Percentiles rank a stretch among this genome's conserved stretches.
Evolutionary conservation across 2,797 vertebrate genomes (phyloP).

Genomic region (Ibycter americanus): DNA sequence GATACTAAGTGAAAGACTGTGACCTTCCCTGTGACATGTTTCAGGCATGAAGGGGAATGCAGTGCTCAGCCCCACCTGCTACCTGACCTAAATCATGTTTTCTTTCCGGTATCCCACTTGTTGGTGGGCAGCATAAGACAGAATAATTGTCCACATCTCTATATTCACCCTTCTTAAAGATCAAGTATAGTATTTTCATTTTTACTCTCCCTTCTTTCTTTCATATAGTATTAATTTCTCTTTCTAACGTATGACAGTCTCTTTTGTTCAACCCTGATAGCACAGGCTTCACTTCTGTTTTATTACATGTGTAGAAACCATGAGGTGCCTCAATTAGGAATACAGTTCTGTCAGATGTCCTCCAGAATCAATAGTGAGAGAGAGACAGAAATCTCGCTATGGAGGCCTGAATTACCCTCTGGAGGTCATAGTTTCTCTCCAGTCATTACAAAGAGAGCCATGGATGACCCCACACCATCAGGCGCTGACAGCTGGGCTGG

Average conservation of each 20-base stretch:
- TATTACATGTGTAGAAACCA: background rate
- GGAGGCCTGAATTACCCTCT: background rate
- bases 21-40: background rate
- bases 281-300: background rate
- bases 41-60: background rate
- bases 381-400: background rate
- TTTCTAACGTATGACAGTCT: background rate
- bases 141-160: background rate
- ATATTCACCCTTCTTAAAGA: background rate
- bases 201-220: background rate
- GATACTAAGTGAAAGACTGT: background rate
- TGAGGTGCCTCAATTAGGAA: background rate
- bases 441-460: background rate
- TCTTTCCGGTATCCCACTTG: background rate
- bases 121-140: background rate
- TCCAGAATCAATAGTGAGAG: background rate
- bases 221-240: background rate
- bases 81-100: background rate
- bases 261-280: background rate
- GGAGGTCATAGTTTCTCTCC: background rate
- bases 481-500: background rate
- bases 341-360: background rate
- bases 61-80: background rate
- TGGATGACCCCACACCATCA: accelerated
- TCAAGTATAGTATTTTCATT: background rate